Evolutionary conservation across 2,888 invertebrate species (phyloP).

Genomic region (Trisateles emortualis): DNA sequence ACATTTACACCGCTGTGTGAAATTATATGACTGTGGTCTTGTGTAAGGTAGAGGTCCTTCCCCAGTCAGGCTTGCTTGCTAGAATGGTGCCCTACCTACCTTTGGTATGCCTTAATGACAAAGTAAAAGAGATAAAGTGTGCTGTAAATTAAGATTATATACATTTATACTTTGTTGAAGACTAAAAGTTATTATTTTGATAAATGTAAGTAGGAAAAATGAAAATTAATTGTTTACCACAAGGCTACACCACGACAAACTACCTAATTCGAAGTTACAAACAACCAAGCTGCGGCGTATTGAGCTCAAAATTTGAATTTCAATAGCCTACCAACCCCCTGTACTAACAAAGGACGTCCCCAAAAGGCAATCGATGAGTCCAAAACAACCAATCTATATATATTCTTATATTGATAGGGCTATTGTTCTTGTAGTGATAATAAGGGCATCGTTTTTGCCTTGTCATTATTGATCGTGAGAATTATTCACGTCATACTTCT

Average conservation of each 20-base stretch:
- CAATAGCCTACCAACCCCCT: slow-evolving; percentile 33
- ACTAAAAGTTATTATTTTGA: too few relatives aligned
- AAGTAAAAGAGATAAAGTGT: too few relatives aligned
- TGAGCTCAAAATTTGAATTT: slow-evolving; percentile 44
- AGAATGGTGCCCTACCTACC: too few relatives aligned
- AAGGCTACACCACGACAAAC: slow-evolving; percentile 15
- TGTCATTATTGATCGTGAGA: slow-evolving; percentile 46
- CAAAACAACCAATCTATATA: slow-evolving; percentile 47
- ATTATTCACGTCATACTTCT: slow-evolving; percentile 33
- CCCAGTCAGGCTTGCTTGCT: too few relatives aligned
- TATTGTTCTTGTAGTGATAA: slow-evolving; percentile 42
- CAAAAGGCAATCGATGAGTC: slow-evolving; percentile 50
- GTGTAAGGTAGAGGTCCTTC: too few relatives aligned
- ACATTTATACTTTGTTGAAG: too few relatives aligned
- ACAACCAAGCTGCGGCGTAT: slow-evolving; percentile 17
- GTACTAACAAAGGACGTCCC: slow-evolving; percentile 35
- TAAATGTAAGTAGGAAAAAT: slow-evolving; percentile 2
- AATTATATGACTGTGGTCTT: too few relatives aligned
- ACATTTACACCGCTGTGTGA: too few relatives aligned
- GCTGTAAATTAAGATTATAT: too few relatives aligned
- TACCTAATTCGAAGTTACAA: slow-evolving; percentile 30
- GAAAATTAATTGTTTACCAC: slow-evolving; percentile 4
- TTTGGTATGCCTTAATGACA: too few relatives aligned
- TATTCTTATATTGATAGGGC: slow-evolving; percentile 35
- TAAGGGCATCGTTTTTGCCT: slow-evolving; percentile 36